These are phyloP conservation scores for Cromileptes altivelis DNA, from an alignment of 2,113 vertebrate species.

Conservation along the genomic window DNA sequence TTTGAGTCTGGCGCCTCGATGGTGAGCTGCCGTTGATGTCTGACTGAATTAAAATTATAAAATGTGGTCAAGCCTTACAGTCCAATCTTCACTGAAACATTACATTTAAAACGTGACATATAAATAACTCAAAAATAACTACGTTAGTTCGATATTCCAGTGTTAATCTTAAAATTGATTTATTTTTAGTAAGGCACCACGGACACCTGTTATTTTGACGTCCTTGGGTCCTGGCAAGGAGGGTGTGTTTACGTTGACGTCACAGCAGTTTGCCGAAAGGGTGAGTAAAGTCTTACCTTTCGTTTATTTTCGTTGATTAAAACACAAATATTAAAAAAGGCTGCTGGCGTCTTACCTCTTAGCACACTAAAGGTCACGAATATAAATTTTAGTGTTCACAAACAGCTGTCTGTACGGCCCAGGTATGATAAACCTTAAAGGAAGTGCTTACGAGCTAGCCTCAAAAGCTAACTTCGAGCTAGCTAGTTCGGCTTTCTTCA, in stretches of 20 bases:
- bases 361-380: neutral
- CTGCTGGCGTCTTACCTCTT: rapidly evolving
- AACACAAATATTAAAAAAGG: neutral
- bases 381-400: neutral
- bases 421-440: conserved; percentile 25
- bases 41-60: conserved; percentile 16
- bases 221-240: conserved; percentile 53
- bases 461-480: conserved; percentile 55
- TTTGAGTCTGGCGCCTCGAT: conserved; percentile 72
- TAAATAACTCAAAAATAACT: neutral
- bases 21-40: conserved; percentile 9
- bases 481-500: conserved; percentile 20
- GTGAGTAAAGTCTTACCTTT: conserved; percentile 59
- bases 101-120: rapidly evolving
- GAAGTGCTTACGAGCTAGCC: conserved; percentile 64
- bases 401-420: neutral
- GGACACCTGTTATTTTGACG: conserved; percentile 58
- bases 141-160: rapidly evolving
- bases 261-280: conserved; percentile 55
- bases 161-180: neutral
- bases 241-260: conserved; percentile 77
- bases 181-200: conserved; percentile 31
- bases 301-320: conserved; percentile 24
- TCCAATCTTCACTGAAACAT: rapidly evolving
- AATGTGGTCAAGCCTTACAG: neutral